phyloP scores from a whole-genome alignment of 2,888 invertebrate genomes.

The Lamellibrachia columna region DNA sequence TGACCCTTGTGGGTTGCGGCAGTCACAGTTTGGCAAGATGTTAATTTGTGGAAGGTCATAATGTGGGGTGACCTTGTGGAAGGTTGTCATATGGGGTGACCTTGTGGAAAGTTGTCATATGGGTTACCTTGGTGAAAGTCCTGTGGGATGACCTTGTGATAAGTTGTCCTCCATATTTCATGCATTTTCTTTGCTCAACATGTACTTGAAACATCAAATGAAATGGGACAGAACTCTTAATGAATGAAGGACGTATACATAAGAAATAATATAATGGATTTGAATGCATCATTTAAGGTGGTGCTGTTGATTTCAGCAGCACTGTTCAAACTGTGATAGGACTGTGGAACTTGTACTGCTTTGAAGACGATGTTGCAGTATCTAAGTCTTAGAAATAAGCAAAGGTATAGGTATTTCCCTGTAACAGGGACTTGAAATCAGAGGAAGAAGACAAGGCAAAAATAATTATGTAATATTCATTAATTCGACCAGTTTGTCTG shows the following conservation, averaged over 20 bases:
- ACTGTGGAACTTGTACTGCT: background rate
- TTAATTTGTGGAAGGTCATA: background rate
- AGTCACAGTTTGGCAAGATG: background rate
- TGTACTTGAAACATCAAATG: background rate
- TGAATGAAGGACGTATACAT: background rate
- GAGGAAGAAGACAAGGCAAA: background rate
- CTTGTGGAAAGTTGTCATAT: background rate
- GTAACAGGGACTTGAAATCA: background rate
- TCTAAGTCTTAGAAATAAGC: background rate
- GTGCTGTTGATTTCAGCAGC: background rate
- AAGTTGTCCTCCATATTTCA: background rate
- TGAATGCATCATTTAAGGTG: background rate
- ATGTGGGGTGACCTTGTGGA: background rate
- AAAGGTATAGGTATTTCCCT: background rate
- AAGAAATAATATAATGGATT: background rate
- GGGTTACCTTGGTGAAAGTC: background rate
- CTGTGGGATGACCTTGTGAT: background rate
- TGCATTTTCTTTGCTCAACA: background rate
- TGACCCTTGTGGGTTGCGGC: background rate
- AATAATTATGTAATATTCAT: background rate
- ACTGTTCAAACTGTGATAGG: background rate
- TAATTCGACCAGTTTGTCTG: background rate
- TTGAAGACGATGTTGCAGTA: background rate
- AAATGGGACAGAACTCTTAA: background rate
- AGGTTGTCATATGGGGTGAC: background rate